phyloP scores from a whole-genome alignment of 1,140 invertebrate genomes.

The Drosophila ambigua region DNA sequence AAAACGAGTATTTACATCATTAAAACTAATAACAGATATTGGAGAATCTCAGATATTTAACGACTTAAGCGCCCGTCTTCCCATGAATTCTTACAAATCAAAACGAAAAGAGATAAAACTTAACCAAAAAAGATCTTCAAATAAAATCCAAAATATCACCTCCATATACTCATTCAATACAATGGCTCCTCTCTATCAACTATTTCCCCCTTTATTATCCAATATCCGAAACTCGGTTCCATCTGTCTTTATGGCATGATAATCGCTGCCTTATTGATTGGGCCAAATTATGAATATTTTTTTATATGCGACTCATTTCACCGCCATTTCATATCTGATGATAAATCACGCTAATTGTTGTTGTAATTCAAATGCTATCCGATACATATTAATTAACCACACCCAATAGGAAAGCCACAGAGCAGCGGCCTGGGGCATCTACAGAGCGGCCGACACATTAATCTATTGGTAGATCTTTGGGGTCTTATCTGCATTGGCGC shows the following conservation, averaged over 20 bases:
- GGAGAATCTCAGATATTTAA: no score
- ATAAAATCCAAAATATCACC: background rate
- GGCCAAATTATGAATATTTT: constrained; percentile 67
- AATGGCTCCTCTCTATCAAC: no score
- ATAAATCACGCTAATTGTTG: constrained; percentile 77
- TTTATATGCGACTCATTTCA: constrained; percentile 53
- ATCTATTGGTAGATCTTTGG: constrained; percentile 64
- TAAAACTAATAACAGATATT: no score
- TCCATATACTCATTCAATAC: no score
- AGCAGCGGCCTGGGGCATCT: constrained; percentile 48
- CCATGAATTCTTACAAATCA: no score
- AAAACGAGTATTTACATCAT: no score
- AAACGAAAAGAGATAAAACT: background rate
- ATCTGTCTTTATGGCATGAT: constrained; percentile 14
- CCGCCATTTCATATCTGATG: constrained; percentile 57
- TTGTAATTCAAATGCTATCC: constrained; percentile 75
- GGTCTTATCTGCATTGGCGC: constrained; percentile 69
- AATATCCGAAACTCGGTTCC: background rate
- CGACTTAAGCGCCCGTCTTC: no score
- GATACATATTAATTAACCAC: constrained; percentile 79
- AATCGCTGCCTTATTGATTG: constrained; percentile 53
- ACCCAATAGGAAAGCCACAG: constrained; percentile 44
- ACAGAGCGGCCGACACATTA: constrained; percentile 53
- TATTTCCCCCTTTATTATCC: background rate
- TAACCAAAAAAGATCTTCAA: background rate